A percentile compares a stretch with the other conserved stretches of the same genome.
phyloP scores from a whole-genome alignment of 2,888 invertebrate species.

The Notodonta dromedarius region DNA sequence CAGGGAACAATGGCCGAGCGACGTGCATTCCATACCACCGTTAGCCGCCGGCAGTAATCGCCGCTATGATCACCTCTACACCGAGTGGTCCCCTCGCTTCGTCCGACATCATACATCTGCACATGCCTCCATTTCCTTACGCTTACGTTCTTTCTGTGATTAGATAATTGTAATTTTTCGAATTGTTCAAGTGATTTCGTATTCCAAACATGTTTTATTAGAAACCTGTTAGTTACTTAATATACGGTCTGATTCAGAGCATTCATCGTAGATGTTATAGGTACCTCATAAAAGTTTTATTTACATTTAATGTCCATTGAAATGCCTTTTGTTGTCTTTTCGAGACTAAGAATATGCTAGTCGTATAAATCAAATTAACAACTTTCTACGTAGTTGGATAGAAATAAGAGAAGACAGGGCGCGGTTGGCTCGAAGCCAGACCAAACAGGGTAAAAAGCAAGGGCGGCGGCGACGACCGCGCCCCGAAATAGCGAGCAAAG shows the following conservation, averaged over 20 bases:
- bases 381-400: conserved; percentile 51
- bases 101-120: conserved; percentile 31
- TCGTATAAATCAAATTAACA: conserved; percentile 54
- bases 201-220: background rate
- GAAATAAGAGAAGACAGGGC: conserved; percentile 63
- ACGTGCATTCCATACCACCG: conserved; percentile 77
- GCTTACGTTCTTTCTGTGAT: background rate
- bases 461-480: conserved; percentile 73
- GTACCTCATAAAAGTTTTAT: background rate
- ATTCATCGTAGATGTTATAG: background rate
- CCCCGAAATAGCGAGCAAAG: conserved; percentile 82
- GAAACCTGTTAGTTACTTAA: background rate
- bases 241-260: background rate
- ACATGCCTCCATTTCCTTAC: conserved; percentile 22
- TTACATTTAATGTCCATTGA: background rate
- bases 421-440: conserved; percentile 76
- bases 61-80: conserved; percentile 54
- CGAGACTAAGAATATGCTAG: conserved; percentile 17
- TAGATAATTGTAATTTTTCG: background rate
- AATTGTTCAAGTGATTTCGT: background rate
- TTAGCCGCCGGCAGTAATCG: conserved; percentile 68
- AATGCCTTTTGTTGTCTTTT: background rate
- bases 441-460: conserved; percentile 82
- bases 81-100: conserved; percentile 30
- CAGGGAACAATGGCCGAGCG: conserved; percentile 71